These are phyloP conservation scores for Zygaena filipendulae DNA, from an alignment of 2,888 invertebrate species.

Conservation along the genomic window DNA sequence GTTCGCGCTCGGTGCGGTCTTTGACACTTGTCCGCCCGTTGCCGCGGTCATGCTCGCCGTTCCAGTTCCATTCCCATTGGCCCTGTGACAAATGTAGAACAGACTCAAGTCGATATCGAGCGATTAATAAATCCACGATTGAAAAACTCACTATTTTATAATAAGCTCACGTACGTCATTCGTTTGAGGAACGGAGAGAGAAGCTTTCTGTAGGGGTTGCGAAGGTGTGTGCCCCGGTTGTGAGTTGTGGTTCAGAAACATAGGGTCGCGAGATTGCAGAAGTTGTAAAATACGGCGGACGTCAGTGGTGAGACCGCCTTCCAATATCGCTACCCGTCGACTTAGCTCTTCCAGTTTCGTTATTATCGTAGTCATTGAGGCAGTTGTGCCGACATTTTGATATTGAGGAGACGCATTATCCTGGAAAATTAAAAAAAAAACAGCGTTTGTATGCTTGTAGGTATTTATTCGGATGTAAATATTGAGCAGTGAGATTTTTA, in stretches of 20 bases:
- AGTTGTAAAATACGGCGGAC: conserved; percentile 77
- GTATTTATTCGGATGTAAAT: no score
- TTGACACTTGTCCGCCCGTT: conserved; percentile 23
- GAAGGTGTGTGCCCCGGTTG: conserved; percentile 46
- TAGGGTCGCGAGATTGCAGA: conserved; percentile 60
- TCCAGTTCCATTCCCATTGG: conserved; percentile 60
- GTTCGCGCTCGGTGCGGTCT: conserved; percentile 33
- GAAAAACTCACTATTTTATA: not conserved
- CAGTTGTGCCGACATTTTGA: conserved; percentile 51
- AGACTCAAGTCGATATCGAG: conserved; percentile 5
- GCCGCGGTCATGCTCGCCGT: conserved; percentile 30
- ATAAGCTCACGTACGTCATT: conserved; percentile 31
- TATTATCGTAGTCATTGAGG: conserved; percentile 66
- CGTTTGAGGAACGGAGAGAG: conserved; percentile 50
- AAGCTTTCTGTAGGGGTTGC: conserved; percentile 46
- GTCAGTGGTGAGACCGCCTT: conserved; percentile 78
- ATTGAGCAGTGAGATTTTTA: no score
- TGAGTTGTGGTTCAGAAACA: conserved; percentile 26
- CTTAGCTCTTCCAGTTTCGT: conserved; percentile 76
- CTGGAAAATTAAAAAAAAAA: conserved; percentile 28
- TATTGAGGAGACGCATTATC: conserved; percentile 56
- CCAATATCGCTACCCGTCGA: conserved; percentile 75
- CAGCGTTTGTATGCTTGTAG: no score
- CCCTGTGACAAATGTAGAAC: conserved; percentile 11
- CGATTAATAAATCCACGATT: not conserved